phyloP scores from a whole-genome alignment of 2,888 invertebrate species.

The Hipparchia semele region DNA sequence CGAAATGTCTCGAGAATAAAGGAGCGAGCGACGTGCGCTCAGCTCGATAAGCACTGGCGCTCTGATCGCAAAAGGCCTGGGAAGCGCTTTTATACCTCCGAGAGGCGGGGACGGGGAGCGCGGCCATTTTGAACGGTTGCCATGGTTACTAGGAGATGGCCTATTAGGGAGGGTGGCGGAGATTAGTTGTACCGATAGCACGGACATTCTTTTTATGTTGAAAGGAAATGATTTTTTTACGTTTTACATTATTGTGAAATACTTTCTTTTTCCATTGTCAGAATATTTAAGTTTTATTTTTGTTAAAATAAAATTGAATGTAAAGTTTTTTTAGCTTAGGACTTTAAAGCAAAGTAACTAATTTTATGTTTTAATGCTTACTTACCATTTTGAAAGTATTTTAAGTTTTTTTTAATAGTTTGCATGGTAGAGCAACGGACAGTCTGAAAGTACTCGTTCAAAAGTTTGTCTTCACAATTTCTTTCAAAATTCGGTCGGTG shows the following conservation, averaged over 20 bases:
- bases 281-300: neutral
- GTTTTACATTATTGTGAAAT: constrained; percentile 17
- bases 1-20: constrained; percentile 55
- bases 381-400: no score
- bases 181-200: constrained; percentile 77
- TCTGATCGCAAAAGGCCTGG: constrained; percentile 59
- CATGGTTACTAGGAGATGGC: constrained; percentile 80
- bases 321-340: neutral
- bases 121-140: constrained; percentile 78
- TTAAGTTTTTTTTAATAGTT: no score
- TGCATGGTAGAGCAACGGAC: no score
- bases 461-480: no score
- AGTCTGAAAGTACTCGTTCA: neutral
- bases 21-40: constrained; percentile 57
- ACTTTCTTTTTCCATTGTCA: neutral
- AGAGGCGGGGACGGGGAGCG: constrained; percentile 57
- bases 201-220: constrained; percentile 38
- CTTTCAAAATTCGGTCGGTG: no score
- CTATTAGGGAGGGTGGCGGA: constrained; percentile 81
- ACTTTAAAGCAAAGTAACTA: neutral
- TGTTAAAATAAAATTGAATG: constrained; percentile 10
- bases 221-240: constrained; percentile 33
- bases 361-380: no score
- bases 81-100: constrained; percentile 69
- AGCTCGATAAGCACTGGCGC: constrained; percentile 67